Conservation (phyloP, 2,113 vertebrate species). For the Corydoras maculifer region DNA sequence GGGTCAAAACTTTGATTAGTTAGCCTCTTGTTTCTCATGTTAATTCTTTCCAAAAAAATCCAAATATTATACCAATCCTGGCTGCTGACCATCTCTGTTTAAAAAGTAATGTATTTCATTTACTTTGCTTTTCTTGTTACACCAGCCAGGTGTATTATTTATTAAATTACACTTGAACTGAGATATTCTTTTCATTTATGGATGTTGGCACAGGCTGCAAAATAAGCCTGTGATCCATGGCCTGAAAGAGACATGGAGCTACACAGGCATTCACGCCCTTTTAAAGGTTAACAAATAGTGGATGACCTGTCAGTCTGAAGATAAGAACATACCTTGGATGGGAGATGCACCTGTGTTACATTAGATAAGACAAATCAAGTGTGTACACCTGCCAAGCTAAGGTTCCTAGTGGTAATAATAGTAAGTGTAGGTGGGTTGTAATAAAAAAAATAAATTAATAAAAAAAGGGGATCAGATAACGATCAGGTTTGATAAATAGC, state of each 20-base stretch:
- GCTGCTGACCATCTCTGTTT: not conserved
- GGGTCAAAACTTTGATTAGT: not conserved
- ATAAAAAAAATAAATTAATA: too few species aligned
- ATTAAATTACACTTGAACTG: not conserved
- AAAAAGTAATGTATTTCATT: not conserved
- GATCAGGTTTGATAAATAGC: too few species aligned
- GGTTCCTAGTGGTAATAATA: not conserved
- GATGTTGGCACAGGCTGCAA: conserved; percentile 14
- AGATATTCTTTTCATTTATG: not conserved
- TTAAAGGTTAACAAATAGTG: conserved; percentile 1
- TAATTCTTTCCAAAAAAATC: conserved; percentile 1
- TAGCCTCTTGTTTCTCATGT: too few species aligned
- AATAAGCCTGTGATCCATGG: conserved; percentile 25
- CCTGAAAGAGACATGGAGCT: conserved; percentile 15
- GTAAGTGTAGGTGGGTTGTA: too few species aligned
- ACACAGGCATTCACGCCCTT: conserved; percentile 24
- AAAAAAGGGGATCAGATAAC: too few species aligned
- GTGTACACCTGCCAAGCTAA: not conserved
- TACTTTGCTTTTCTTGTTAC: not conserved
- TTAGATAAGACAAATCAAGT: conserved; percentile 1
- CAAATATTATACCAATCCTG: conserved; percentile 28
- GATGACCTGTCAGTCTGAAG: conserved; percentile 21
- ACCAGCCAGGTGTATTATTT: not conserved
- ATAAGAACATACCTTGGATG: conserved; percentile 26
- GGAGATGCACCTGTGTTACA: conserved; percentile 6